phyloP scores from a whole-genome alignment of 1,140 invertebrate species.

The Calosoma granatense region DNA sequence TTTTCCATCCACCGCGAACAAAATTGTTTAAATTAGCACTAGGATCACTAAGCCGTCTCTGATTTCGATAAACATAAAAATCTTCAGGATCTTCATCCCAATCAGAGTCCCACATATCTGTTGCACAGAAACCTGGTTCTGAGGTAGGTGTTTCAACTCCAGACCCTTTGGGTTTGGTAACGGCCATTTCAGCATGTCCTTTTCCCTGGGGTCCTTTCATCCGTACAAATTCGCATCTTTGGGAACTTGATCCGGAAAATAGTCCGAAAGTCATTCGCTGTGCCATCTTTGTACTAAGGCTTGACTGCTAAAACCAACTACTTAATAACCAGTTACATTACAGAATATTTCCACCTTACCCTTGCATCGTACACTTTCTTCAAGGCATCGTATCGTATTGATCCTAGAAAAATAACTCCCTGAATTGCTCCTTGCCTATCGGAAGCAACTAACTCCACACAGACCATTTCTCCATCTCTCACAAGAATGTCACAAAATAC shows the following conservation, averaged over 20 bases:
- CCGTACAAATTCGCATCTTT: slow-evolving; percentile 92
- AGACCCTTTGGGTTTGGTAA: slow-evolving; percentile 80
- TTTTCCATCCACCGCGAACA: slow-evolving; percentile 70
- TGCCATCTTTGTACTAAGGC: slow-evolving; percentile 86
- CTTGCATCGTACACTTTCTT: slow-evolving; percentile 94
- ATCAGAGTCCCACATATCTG: slow-evolving; percentile 77
- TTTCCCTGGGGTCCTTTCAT: slow-evolving; percentile 96
- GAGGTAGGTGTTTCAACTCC: slow-evolving; percentile 91
- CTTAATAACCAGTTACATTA: slow-evolving; percentile 10
- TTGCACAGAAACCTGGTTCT: slow-evolving; percentile 77
- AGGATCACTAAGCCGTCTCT: slow-evolving; percentile 85
- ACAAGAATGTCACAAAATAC: slow-evolving; percentile 95
- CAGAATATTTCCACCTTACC: slow-evolving; percentile 49
- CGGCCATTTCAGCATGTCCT: slow-evolving; percentile 97
- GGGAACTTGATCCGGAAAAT: slow-evolving; percentile 64
- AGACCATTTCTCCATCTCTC: slow-evolving; percentile 96
- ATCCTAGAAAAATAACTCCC: slow-evolving; percentile 92
- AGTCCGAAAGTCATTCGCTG: slow-evolving; percentile 93
- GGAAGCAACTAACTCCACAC: slow-evolving; percentile 89
- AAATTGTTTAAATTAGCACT: slow-evolving; percentile 88
- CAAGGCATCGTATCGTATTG: slow-evolving; percentile 92
- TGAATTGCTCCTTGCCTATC: slow-evolving; percentile 75
- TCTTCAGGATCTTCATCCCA: slow-evolving; percentile 81
- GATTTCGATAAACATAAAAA: slow-evolving; percentile 64
- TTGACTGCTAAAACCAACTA: slow-evolving; percentile 59